Evolutionary conservation across 2,888 invertebrate genomes (phyloP).

Genomic region (Choreutis nemorana): DNA sequence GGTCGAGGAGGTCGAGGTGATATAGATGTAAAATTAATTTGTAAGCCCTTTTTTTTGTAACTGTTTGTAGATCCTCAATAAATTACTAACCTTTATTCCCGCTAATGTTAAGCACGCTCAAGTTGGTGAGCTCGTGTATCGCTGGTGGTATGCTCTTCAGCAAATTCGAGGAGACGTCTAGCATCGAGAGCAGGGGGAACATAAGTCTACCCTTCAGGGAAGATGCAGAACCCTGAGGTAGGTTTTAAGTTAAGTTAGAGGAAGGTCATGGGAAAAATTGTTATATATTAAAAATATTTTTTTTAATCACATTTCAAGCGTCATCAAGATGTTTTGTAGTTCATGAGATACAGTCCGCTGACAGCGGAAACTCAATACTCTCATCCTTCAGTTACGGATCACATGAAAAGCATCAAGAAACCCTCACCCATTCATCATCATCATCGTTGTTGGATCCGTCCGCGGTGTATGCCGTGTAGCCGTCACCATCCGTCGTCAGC

Average conservation of each 20-base stretch:
- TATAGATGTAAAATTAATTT: not conserved
- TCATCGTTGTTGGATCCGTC: conserved; percentile 37
- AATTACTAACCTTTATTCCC: conserved; percentile 71
- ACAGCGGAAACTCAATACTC: not conserved
- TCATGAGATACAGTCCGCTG: not conserved
- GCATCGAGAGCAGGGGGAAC: conserved; percentile 93
- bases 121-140: conserved; percentile 83
- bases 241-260: too few relatives aligned
- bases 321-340: too few relatives aligned
- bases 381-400: not conserved
- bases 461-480: conserved; percentile 28
- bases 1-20: not conserved
- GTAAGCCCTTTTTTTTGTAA: too few relatives aligned
- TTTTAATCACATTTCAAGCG: too few relatives aligned
- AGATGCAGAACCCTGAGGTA: conserved; percentile 27
- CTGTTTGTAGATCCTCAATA: too few relatives aligned
- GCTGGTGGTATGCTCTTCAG: conserved; percentile 77
- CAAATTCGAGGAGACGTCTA: conserved; percentile 92
- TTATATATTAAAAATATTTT: not conserved
- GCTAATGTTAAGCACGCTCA: conserved; percentile 94
- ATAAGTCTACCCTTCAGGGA: conserved; percentile 74
- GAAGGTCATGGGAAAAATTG: too few relatives aligned
- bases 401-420: not conserved
- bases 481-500: conserved; percentile 82
- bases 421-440: conserved; percentile 68